phyloP scores from a whole-genome alignment of 2,113 vertebrate genomes.

The Benitochromis conjunctus region DNA sequence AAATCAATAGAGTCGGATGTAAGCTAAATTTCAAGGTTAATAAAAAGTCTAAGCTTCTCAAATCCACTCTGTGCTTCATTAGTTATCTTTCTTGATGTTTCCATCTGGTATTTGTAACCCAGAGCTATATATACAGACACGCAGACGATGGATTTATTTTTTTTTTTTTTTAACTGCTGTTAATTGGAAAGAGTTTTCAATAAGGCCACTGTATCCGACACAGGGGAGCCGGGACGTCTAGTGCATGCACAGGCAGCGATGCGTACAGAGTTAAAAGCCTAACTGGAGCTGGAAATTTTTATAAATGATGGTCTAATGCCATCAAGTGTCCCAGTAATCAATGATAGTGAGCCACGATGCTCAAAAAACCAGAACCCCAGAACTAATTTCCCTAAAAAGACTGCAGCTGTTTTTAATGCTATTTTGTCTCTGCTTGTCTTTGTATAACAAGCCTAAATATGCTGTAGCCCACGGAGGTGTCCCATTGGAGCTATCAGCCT shows the following conservation, averaged over 20 bases:
- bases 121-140: background rate
- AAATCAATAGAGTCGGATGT: background rate
- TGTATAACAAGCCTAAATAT: background rate
- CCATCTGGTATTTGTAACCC: background rate
- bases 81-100: background rate
- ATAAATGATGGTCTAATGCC: background rate
- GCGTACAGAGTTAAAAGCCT: background rate
- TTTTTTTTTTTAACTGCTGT: background rate
- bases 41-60: background rate
- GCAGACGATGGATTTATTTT: background rate
- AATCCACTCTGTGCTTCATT: background rate
- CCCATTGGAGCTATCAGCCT: background rate
- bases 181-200: background rate
- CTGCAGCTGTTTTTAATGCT: background rate
- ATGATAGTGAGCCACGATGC: background rate
- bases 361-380: background rate
- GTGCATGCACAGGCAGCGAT: no score
- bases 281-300: background rate
- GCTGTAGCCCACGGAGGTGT: accelerated
- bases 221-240: background rate
- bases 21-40: background rate
- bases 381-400: background rate
- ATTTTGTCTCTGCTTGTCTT: background rate
- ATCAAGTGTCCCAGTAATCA: background rate
- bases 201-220: background rate